Base-by-base conservation (phyloP, 1,140 invertebrate species). In the Phymorhynchus buccinoides region DNA sequence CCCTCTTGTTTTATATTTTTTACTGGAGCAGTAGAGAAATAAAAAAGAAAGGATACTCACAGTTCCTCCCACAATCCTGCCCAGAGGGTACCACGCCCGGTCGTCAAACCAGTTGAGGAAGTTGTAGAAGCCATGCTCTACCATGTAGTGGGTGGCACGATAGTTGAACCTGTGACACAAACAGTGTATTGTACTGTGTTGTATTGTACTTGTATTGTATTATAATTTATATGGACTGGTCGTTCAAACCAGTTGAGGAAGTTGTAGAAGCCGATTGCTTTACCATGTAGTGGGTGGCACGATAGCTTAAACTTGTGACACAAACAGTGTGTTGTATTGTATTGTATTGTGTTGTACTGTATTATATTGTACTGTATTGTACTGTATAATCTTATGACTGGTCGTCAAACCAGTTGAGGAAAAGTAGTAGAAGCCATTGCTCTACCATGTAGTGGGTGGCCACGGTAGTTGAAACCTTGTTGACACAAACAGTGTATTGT, bases 41-140 rank as follows among this genome's bases (percentile, higher is more conserved):
- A n/a, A n/a, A n/a, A n/a, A n/a, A 1, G 14, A 52, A 56, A 12
- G n/a, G n/a, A 42, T 39, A 84, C 35, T 35, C 35, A 95, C 95
- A 0, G 95, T 96, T 87, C 95, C 95, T 78, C 95, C 98, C 78
- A 99, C 98, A 91, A 99, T 99, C 85, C 98, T 95, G 4, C 99
- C 99, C 44, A 99, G 94, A 3, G 99, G 99, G 94, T 99, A 99
- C 99, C 99, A 99, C 52, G 99, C 99, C 90, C 98, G 94, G 90
- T 99, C 99, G 93, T 99, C 98, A 93, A 99, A 99, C 99, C 99
- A 99, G 94, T 99, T 99, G 27, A 99, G 94, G 94, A 99, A 99
- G 93, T 99, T 99, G 94, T 99, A 99, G 94, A 99, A 99, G 71
- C 98, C 98, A 97, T 99, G 97, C 93, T 99, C 95, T 7, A 99